Evolutionary conservation across 2,888 invertebrate species (phyloP), one percentile per base, ranked within the genome.

Genomic region (Drosophila mimetica): DNA sequence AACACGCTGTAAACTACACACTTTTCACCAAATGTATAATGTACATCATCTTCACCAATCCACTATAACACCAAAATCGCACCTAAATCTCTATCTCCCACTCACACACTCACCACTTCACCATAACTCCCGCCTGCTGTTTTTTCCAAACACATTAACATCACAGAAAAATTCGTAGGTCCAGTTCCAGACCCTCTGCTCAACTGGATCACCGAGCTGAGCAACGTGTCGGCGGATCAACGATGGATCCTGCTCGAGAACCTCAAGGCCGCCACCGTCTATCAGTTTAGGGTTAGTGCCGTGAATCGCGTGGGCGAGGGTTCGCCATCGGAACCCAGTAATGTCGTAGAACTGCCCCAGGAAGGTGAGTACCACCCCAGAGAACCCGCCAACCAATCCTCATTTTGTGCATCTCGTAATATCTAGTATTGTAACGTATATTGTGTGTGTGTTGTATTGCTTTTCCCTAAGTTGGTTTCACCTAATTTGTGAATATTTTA

Each of bases 241-340:
- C 94, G 96, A 48, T 97, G 95, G 95, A 94, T 96, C 11, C 91
- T 97, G 36, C 92, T 99, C 50, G 95, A 95, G 41, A 96, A 96
- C 89, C 93, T 99, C 48, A 97, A 97, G 91, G 99, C 99, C 0
- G 98, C 99, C 0, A 96, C 97, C 0, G 96, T 97, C 0, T 99
- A 99, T 92, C 98, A 98, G 91, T 99, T 99, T 92, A 94, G 99
- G 71, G 97, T 99, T n/a, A 97, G 97, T 73, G 98, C 99, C 13
- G 96, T 98, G 11, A 99, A 99, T 92, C 96, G 96, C 51, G 98
- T 99, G 1, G 99, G 99, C 0, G 97, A 98, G 90, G 99, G 99
- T 3, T 95, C 96, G 1, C 95, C 97, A 2, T 98, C 98, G 0
- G 95, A 96, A 65, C 96, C 98, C 0, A 97, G 97, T 76, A 97